Base-by-base conservation (phyloP, 2,113 vertebrate genomes). In the Actinemys pallida region DNA sequence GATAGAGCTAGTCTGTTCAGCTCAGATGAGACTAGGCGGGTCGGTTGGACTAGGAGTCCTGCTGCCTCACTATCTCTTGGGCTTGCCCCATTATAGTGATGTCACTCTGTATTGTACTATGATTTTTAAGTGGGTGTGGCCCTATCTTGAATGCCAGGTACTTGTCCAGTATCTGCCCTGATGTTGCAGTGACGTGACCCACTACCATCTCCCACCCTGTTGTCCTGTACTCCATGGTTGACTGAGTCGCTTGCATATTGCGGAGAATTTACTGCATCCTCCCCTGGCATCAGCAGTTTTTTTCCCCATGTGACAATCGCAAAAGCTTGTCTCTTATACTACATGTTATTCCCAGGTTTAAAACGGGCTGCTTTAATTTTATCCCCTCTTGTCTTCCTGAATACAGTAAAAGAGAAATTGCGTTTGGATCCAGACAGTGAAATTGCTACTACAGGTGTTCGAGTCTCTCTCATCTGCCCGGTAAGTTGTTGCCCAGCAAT, bases 371-470 rank as follows among this genome's bases (percentile, higher is more conserved):
- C 56, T 12, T 85, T 0, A 53, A 20, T 7, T 2, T 2, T 82
- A 39, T 79, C 42, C 49, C 8, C 83, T 93, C 31, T 95, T 19
- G 20, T 83, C 81, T 96, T 20, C 13, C 39, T 53, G 12, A 3
- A 84, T 84, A 54, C 97, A 99, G 99, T 99, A 88, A 99, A 99
- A 93, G 99, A 99, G 98, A 99, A 99, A 97, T 97, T 99, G 69
- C 99, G 99, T 27, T 98, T 99, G 96, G 99, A 99, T 93, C 99
- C 99, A 0, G 99, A 99, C 97, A 99, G 99, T 4, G 99, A 99
- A 97, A 99, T 99, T 2, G 99, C 99, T 25, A 99, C 99, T 93
- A 99, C 99, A 0, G 99, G 99, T 1, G 99, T 99, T 54, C 98
- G 99, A 16, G 99, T 99, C 35, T 99, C 99, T 57, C 99, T 99